Conservation (phyloP, 2,888 invertebrate species). For the Uloborus plumipes region DNA sequence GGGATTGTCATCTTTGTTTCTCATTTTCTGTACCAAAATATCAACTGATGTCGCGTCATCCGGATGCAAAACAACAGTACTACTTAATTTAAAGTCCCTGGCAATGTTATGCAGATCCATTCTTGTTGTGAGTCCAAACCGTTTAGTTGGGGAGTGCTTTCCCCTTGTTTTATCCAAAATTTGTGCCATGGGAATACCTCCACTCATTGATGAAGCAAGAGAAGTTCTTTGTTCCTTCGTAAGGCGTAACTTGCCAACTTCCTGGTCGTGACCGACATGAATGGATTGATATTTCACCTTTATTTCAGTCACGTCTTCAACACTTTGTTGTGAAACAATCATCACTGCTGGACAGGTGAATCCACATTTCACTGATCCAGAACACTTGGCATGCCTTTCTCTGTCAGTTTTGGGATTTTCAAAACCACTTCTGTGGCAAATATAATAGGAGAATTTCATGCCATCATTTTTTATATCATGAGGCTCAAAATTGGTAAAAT, state of each 20-base stretch:
- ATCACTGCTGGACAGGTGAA: constrained; percentile 5
- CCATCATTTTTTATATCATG: no score
- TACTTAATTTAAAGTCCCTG: constrained; percentile 7
- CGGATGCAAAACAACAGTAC: neutral
- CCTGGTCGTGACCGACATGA: constrained; percentile 6
- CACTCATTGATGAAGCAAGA: neutral
- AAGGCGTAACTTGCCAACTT: neutral
- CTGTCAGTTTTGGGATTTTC: neutral
- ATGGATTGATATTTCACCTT: neutral
- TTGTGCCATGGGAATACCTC: neutral
- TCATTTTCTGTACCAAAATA: constrained; percentile 2
- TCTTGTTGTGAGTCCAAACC: neutral
- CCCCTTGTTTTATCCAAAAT: neutral
- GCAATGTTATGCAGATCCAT: constrained; percentile 2
- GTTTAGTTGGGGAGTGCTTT: constrained; percentile 2
- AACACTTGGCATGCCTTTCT: neutral
- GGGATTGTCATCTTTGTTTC: neutral
- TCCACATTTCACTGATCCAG: neutral
- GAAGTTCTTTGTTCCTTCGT: neutral
- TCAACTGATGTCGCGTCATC: constrained; percentile 17
- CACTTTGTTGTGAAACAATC: neutral
- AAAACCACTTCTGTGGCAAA: no score
- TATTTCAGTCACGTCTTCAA: constrained; percentile 2
- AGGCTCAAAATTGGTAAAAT: no score
- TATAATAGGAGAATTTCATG: no score